These are phyloP conservation scores for Heliconius hermathena DNA, from an alignment of 1,140 invertebrate genomes.

Conservation along the genomic window DNA sequence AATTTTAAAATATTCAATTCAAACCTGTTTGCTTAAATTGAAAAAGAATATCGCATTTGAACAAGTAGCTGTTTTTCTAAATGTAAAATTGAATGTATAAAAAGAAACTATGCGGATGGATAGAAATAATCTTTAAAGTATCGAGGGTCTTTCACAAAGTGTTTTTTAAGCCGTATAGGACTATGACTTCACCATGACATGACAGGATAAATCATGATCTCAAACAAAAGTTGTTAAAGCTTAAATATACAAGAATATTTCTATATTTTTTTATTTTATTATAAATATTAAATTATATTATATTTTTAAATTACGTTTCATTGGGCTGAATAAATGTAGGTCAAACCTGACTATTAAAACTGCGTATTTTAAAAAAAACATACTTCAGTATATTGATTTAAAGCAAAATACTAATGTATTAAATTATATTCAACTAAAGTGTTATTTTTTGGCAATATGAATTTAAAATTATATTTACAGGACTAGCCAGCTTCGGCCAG, in stretches of 20 bases:
- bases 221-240: not conserved
- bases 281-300: not conserved
- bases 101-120: conserved; percentile 4
- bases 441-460: not conserved
- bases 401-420: no score
- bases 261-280: not conserved
- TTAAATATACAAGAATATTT: not conserved
- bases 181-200: not conserved
- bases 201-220: not conserved
- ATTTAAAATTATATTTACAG: not conserved
- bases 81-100: conserved; percentile 5
- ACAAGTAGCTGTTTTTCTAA: conserved; percentile 1
- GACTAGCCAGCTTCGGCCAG: not conserved
- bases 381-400: no score
- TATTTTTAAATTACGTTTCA: no score
- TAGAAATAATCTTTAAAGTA: not conserved
- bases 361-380: no score
- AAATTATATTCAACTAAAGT: not conserved
- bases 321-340: no score
- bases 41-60: not conserved
- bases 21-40: not conserved
- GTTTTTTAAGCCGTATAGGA: conserved; percentile 2
- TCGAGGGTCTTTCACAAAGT: not conserved
- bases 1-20: not conserved
- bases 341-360: no score